These are phyloP conservation scores for Mylabris phalerata DNA, from an alignment of 1,140 invertebrate genomes.

Conservation along the genomic window DNA sequence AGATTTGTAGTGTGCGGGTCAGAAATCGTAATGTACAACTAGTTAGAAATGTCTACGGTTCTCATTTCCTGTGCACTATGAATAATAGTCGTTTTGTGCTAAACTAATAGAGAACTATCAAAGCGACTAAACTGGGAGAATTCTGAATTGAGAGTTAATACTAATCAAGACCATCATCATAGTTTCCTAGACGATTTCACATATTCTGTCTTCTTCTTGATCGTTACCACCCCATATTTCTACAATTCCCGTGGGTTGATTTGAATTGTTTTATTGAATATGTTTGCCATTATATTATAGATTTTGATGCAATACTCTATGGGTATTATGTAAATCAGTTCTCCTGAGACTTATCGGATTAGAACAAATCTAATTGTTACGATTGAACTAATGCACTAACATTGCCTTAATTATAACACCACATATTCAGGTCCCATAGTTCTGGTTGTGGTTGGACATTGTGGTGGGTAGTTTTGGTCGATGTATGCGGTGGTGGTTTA, in stretches of 20 bases:
- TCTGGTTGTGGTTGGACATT: neutral
- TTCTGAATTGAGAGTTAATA: too few relatives aligned
- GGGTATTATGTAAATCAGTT: constrained; percentile 7
- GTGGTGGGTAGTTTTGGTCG: constrained; percentile 1
- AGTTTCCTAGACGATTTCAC: too few relatives aligned
- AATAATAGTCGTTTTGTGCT: constrained; percentile 13
- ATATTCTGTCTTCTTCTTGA: too few relatives aligned
- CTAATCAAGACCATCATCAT: too few relatives aligned
- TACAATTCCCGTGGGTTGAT: too few relatives aligned
- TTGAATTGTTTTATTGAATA: constrained; percentile 8
- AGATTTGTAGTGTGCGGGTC: constrained; percentile 5
- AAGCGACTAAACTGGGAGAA: neutral
- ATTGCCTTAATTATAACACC: constrained; percentile 2
- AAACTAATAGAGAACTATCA: constrained; percentile 12
- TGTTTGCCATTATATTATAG: constrained; percentile 2
- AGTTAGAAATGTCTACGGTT: constrained; percentile 1
- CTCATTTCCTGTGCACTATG: constrained; percentile 9
- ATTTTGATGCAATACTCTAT: neutral
- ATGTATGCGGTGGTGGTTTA: neutral
- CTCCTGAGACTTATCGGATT: constrained; percentile 9
- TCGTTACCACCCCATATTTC: too few relatives aligned
- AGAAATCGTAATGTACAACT: neutral
- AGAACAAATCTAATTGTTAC: constrained; percentile 10
- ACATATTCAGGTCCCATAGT: too few relatives aligned
- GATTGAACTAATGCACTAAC: constrained; percentile 5